These are phyloP conservation scores for Nephrocerus scutellatus DNA, from an alignment of 2,888 invertebrate genomes.

Conservation along the genomic window DNA sequence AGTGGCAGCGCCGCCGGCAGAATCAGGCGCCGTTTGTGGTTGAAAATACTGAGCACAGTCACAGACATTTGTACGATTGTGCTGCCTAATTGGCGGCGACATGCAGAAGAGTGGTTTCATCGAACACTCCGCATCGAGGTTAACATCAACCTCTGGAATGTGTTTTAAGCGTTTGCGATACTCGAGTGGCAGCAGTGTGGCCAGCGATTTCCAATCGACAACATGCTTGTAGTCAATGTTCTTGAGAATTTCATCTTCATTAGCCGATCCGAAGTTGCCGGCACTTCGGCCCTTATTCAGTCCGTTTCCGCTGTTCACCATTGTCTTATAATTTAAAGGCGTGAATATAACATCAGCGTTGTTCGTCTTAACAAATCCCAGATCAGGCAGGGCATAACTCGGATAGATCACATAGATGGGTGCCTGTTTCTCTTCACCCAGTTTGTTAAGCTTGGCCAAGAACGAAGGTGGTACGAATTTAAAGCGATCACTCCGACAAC, in stretches of 20 bases:
- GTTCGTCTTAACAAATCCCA: slow-evolving; percentile 65
- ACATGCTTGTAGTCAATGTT: slow-evolving; percentile 78
- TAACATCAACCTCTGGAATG: slow-evolving; percentile 63
- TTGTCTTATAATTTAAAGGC: slow-evolving; percentile 52
- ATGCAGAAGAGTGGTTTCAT: slow-evolving; percentile 55
- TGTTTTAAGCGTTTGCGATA: slow-evolving; percentile 69
- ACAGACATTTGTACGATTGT: slow-evolving; percentile 50
- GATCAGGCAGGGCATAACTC: slow-evolving; percentile 81
- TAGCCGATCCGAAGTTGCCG: slow-evolving; percentile 53
- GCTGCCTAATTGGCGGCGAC: slow-evolving; percentile 54
- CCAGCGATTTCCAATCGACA: slow-evolving; percentile 88
- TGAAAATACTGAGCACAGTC: slow-evolving; percentile 45
- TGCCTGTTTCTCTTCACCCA: slow-evolving; percentile 57
- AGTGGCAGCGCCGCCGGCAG: slow-evolving; percentile 18
- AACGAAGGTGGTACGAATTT: slow-evolving; percentile 65
- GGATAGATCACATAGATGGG: slow-evolving; percentile 87
- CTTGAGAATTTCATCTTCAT: slow-evolving; percentile 73
- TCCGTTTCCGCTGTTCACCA: slow-evolving; percentile 47
- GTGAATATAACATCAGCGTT: slow-evolving; percentile 62
- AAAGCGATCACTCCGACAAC: slow-evolving; percentile 49
- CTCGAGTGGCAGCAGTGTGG: slow-evolving; percentile 78
- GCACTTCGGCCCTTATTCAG: slow-evolving; percentile 31
- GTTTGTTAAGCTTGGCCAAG: slow-evolving; percentile 57
- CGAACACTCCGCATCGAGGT: slow-evolving; percentile 47
- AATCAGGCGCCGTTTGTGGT: slow-evolving; percentile 19